phyloP scores from a whole-genome alignment of 1,140 invertebrate genomes.

The Pseudomyrmex flavicornis region DNA sequence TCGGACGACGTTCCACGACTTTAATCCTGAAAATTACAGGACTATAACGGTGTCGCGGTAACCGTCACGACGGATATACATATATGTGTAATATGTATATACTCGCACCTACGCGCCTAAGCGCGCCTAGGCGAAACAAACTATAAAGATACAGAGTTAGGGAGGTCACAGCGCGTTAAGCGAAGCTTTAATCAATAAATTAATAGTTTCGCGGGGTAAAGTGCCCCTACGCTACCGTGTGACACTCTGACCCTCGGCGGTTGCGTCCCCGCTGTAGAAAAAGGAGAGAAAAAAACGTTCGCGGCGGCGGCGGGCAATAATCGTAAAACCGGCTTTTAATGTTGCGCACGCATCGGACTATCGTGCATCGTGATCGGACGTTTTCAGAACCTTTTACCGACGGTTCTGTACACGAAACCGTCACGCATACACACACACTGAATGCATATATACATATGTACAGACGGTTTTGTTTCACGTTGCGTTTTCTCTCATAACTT shows the following conservation, averaged over 20 bases:
- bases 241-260: slow-evolving; percentile 72
- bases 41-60: slow-evolving; percentile 5
- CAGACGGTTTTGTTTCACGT: slow-evolving; percentile 56
- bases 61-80: slow-evolving; percentile 1
- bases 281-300: slow-evolving; percentile 58
- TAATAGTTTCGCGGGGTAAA: slow-evolving; percentile 62
- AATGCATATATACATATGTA: too few species aligned
- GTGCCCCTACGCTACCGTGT: slow-evolving; percentile 70
- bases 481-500: slow-evolving; percentile 70
- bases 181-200: slow-evolving; percentile 71
- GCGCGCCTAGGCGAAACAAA: slow-evolving; percentile 27
- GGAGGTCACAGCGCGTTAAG: slow-evolving; percentile 58
- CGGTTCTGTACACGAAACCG: not conserved
- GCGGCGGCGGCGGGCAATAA: slow-evolving; percentile 66
- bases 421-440: slow-evolving; percentile 2
- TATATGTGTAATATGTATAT: not conserved
- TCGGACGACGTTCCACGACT: slow-evolving; percentile 10
- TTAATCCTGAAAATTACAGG: slow-evolving; percentile 44
- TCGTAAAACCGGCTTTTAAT: slow-evolving; percentile 80
- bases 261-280: not conserved
- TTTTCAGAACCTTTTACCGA: slow-evolving; percentile 73
- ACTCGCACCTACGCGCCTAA: slow-evolving; percentile 19
- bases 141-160: slow-evolving; percentile 64
- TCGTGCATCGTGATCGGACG: slow-evolving; percentile 74
- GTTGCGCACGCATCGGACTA: slow-evolving; percentile 72